A percentile compares a stretch with the other conserved stretches of the same genome.
phyloP scores from a whole-genome alignment of 2,797 vertebrate species.

The Leptoclinus maculatus region DNA sequence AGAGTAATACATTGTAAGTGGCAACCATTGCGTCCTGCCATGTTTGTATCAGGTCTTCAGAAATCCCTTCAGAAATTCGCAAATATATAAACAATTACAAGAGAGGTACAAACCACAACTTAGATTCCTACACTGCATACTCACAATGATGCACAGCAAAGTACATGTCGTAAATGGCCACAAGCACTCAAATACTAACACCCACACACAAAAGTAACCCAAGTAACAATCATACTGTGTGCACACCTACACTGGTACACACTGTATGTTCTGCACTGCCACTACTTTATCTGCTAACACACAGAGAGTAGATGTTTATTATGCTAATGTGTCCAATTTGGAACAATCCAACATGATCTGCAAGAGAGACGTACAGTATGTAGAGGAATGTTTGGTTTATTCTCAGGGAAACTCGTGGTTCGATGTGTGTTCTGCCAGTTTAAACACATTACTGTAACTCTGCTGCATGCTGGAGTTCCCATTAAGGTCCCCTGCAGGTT shows the following conservation, averaged over 20 bases:
- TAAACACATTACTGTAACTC: slow-evolving; percentile 79
- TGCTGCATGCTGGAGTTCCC: slow-evolving; percentile 55
- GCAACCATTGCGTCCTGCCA: neutral
- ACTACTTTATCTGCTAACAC: slow-evolving; percentile 23
- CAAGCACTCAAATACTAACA: slow-evolving; percentile 8
- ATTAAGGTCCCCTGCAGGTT: slow-evolving; percentile 64
- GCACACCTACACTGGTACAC: neutral
- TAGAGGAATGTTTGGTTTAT: slow-evolving; percentile 62
- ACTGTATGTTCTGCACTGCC: slow-evolving; percentile 1
- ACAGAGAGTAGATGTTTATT: slow-evolving; percentile 50
- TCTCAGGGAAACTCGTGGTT: slow-evolving; percentile 46
- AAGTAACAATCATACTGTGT: neutral
- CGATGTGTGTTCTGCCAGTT: slow-evolving; percentile 70
- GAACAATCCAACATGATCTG: slow-evolving; percentile 55
- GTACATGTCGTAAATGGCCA: slow-evolving; percentile 19
- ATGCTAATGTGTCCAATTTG: slow-evolving; percentile 62
- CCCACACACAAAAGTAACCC: slow-evolving; percentile 6
- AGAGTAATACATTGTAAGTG: neutral
- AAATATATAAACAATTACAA: slow-evolving; percentile 22
- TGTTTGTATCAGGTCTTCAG: neutral
- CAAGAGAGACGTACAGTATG: slow-evolving; percentile 27
- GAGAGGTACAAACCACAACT: neutral
- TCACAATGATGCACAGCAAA: slow-evolving; percentile 32
- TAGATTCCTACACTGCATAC: slow-evolving; percentile 14
- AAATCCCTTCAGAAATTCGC: neutral